Evolutionary conservation across 2,113 vertebrate species (phyloP), one percentile per base, ranked within the genome.

Genomic region (Acrocephalus arundinaceus): DNA sequence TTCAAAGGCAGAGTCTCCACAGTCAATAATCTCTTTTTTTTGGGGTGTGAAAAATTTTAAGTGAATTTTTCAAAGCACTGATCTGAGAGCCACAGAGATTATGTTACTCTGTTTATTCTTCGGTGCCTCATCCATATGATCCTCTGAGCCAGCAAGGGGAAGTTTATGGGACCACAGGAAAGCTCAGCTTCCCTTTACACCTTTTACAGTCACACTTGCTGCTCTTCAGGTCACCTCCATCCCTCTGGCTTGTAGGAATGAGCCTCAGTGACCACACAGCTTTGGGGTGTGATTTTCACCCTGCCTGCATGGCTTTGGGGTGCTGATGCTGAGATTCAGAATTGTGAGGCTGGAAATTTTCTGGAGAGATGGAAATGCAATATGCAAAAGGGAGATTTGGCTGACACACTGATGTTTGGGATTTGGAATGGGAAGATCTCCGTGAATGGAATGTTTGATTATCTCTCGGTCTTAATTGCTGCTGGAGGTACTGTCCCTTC

Each of bases 1-100:
- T 96, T 96, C 95, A 95, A 87, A 92, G 27, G 31, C 90, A 96
- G 65, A 87, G 51, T 28, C 79, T 92, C 87, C 76, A 45, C 48
- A 68, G 76, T 74, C 82, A 67, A 78, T 94, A 88, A 90, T 86
- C 27, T 77, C 49, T 58, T 54, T 67, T 80, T 58, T 28, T 22
- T 2, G 13, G 85, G 33, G 37, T 78, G 61, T 77, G 66, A 89
- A 95, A 95, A 87, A 71, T 73, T 61, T 71, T 58, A 52, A 92
- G 89, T 55, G 83, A 80, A 68, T 86, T 87, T 96, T 88, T 93
- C 81, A 35, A 85, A 94, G 79, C 73, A 31, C 27, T 7, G 41
- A 83, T 41, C 79, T 61, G 85, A 88, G 48, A 86, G 65, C 43
- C 49, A 54, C 31, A 59, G 82, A 78, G 91, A 95, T 91, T 57